Percentiles rank a stretch among this genome's conserved stretches.
These are phyloP conservation scores for Botrylloides violaceus DNA, from an alignment of 23 tunicate species.

Conservation along the genomic window DNA sequence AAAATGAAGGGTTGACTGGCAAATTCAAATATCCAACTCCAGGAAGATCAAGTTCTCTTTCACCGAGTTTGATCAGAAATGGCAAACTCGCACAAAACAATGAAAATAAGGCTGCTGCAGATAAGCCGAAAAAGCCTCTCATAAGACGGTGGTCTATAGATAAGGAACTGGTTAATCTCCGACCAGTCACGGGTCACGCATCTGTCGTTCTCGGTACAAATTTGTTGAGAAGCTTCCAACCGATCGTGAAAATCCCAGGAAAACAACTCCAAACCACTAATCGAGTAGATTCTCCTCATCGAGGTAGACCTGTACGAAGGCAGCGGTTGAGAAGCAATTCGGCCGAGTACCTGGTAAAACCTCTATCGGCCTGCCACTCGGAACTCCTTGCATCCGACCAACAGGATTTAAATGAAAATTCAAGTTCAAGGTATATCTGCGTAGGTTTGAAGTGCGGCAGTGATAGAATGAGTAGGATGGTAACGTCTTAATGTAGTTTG, in stretches of 20 bases:
- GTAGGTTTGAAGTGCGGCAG: background rate
- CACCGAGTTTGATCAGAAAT: background rate
- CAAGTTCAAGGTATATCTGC: background rate
- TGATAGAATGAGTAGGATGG: no score
- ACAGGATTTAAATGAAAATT: background rate
- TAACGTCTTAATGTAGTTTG: no score
- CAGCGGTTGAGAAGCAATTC: background rate
- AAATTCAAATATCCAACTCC: background rate
- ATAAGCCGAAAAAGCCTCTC: background rate
- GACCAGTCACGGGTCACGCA: conserved; percentile 15
- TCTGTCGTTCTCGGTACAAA: background rate
- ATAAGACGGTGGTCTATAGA: conserved; percentile 14
- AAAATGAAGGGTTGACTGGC: conserved; percentile 1
- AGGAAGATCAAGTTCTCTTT: conserved; percentile 3
- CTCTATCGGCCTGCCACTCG: background rate
- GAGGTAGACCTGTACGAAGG: background rate
- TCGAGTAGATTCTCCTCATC: background rate
- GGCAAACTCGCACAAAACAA: background rate
- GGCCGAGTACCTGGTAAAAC: background rate
- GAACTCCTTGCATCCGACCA: background rate
- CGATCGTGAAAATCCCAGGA: background rate
- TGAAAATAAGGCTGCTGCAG: background rate
- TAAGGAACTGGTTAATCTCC: conserved; percentile 7
- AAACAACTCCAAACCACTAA: background rate
- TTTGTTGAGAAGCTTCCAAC: background rate